phyloP scores from a whole-genome alignment of 2,113 vertebrate species.

The Micronycteris hirsuta region DNA sequence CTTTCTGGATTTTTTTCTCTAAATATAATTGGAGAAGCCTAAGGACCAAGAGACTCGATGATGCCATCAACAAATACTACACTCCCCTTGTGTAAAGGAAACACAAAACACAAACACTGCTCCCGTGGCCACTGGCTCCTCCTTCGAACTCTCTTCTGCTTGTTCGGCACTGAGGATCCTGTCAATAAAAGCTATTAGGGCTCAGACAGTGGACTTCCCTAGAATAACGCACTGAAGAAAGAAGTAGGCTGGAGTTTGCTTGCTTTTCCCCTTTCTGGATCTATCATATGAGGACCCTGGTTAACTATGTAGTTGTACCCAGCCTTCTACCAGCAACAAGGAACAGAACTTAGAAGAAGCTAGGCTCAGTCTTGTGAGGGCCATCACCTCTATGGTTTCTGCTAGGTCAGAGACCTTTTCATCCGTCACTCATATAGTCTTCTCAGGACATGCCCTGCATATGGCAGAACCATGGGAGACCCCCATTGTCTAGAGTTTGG shows the following conservation, averaged over 20 bases:
- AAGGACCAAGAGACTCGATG: neutral
- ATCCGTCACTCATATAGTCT: too few relatives aligned
- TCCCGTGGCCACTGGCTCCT: neutral
- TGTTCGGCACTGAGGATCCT: neutral
- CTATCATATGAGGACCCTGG: neutral
- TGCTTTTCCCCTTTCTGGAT: neutral
- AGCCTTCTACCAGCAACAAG: neutral
- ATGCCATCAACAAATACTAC: neutral
- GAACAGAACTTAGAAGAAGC: neutral
- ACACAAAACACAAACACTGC: neutral
- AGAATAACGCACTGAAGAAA: neutral
- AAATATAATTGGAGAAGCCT: neutral
- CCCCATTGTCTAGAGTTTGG: neutral
- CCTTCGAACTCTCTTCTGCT: neutral
- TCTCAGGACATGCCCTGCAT: too few relatives aligned
- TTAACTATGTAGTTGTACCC: neutral
- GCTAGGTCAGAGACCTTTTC: neutral
- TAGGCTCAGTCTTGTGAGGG: neutral
- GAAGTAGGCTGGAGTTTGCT: neutral
- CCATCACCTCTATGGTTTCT: neutral
- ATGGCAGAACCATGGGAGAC: neutral
- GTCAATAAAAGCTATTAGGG: neutral
- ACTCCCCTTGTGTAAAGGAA: neutral
- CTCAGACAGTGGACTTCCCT: neutral
- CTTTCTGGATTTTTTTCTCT: neutral